phyloP scores from a whole-genome alignment of 2,888 invertebrate genomes.

The Napeogenes inachia region DNA sequence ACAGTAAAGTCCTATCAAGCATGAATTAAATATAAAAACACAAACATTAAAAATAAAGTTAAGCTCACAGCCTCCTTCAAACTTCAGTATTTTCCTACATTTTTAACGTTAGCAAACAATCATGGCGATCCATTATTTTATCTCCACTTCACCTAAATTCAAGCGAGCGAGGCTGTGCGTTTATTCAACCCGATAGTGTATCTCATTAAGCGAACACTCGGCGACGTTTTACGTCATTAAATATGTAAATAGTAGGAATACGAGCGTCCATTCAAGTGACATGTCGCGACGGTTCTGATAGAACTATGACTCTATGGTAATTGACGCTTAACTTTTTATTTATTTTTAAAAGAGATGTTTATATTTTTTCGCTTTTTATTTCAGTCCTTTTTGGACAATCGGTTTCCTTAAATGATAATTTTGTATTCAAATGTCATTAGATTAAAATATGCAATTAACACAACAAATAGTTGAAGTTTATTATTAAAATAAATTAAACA shows the following conservation, averaged over 20 bases:
- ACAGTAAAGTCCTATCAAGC: slow-evolving; percentile 1
- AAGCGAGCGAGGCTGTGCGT: slow-evolving; percentile 27
- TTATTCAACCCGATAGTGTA: slow-evolving; percentile 50
- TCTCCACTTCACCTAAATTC: slow-evolving; percentile 34
- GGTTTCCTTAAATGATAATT: too few species aligned
- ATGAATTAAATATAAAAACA: slow-evolving; percentile 8
- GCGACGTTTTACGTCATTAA: slow-evolving; percentile 69
- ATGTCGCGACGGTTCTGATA: slow-evolving; percentile 53
- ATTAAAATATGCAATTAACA: too few species aligned
- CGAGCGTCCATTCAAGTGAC: slow-evolving; percentile 68
- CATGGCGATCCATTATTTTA: slow-evolving; percentile 26
- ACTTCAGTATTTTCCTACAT: slow-evolving; percentile 12
- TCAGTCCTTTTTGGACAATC: too few species aligned
- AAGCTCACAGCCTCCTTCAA: slow-evolving; percentile 5
- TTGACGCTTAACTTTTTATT: slow-evolving; percentile 7
- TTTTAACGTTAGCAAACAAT: slow-evolving; percentile 26
- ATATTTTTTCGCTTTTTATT: too few species aligned
- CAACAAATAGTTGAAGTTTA: too few species aligned
- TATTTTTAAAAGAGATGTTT: neutral
- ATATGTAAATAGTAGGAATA: slow-evolving; percentile 73
- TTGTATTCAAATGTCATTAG: too few species aligned
- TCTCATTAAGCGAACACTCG: slow-evolving; percentile 63
- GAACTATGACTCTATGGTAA: slow-evolving; percentile 45
- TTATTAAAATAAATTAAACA: too few species aligned
- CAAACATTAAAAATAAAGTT: slow-evolving; percentile 1